Conservation (phyloP, 2,113 vertebrate genomes). For the Phylloscopus trochiloides region DNA sequence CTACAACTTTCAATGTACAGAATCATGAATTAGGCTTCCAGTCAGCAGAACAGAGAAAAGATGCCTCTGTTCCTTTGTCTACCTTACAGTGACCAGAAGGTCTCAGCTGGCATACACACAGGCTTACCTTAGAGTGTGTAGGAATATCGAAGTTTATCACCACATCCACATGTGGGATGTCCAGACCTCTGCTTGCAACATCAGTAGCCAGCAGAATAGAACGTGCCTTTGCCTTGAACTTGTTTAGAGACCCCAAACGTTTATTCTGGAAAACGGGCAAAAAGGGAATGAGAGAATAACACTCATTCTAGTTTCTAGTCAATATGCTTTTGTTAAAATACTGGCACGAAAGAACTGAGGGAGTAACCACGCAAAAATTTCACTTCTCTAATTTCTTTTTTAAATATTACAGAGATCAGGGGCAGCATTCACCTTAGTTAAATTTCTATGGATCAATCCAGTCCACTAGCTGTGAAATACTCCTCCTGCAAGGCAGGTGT, state of each 20-base stretch:
- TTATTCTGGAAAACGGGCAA: conserved; percentile 82
- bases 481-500: not conserved
- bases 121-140: conserved; percentile 93
- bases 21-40: not conserved
- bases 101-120: not conserved
- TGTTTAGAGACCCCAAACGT: conserved; percentile 92
- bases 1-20: not conserved
- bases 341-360: not conserved
- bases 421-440: not conserved
- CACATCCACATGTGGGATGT: conserved; percentile 97
- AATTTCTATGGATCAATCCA: not conserved
- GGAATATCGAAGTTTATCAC: conserved; percentile 99
- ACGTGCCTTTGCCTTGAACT: conserved; percentile 95
- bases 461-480: not conserved
- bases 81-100: not conserved
- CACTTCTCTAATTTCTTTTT: not conserved
- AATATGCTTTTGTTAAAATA: not conserved
- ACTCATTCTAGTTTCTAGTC: not conserved
- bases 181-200: conserved; percentile 93
- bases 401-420: not conserved
- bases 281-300: not conserved
- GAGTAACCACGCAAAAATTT: not conserved
- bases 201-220: conserved; percentile 95
- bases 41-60: not conserved
- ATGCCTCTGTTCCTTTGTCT: not conserved